phyloP scores from a whole-genome alignment of 2,888 invertebrate species.

The Sinodicranocentrus sp. region DNA sequence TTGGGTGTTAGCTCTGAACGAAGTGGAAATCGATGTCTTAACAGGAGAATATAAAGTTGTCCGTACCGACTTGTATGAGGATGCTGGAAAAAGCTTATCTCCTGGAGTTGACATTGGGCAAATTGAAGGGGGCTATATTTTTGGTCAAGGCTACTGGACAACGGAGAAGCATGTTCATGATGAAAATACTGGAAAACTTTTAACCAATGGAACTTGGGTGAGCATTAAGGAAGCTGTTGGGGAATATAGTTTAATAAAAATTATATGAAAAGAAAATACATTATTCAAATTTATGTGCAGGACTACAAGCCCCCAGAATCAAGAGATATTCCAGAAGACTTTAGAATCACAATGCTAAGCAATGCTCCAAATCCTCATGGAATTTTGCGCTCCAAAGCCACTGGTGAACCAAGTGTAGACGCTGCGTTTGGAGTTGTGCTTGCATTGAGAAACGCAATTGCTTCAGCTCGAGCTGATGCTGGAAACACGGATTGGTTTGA shows the following conservation, averaged over 20 bases:
- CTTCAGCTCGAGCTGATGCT: slow-evolving; percentile 84
- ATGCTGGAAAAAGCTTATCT: slow-evolving; percentile 77
- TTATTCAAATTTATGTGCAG: slow-evolving; percentile 78
- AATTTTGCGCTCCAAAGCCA: slow-evolving; percentile 86
- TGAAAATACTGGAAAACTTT: slow-evolving; percentile 83
- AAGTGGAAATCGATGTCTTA: slow-evolving; percentile 85
- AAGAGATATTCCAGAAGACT: slow-evolving; percentile 76
- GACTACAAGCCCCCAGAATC: slow-evolving; percentile 77
- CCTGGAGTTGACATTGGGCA: slow-evolving; percentile 79
- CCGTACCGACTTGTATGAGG: slow-evolving; percentile 75
- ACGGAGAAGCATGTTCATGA: slow-evolving; percentile 78
- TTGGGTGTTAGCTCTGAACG: slow-evolving; percentile 78
- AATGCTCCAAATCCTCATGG: slow-evolving; percentile 84
- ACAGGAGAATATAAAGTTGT: slow-evolving; percentile 82
- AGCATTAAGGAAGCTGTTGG: slow-evolving; percentile 45
- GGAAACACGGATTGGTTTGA: slow-evolving; percentile 82
- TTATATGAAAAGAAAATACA: neutral
- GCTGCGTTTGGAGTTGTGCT: slow-evolving; percentile 80
- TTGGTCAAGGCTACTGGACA: slow-evolving; percentile 79
- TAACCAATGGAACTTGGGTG: slow-evolving; percentile 89
- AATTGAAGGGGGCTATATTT: slow-evolving; percentile 79
- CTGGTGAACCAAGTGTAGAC: slow-evolving; percentile 81
- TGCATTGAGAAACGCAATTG: slow-evolving; percentile 85
- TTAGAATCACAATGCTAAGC: slow-evolving; percentile 82
- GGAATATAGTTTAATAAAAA: neutral